Percentiles rank a stretch among this genome's conserved stretches.
These are phyloP conservation scores for Diarsia mendica DNA, from an alignment of 2,888 invertebrate genomes.

Conservation along the genomic window DNA sequence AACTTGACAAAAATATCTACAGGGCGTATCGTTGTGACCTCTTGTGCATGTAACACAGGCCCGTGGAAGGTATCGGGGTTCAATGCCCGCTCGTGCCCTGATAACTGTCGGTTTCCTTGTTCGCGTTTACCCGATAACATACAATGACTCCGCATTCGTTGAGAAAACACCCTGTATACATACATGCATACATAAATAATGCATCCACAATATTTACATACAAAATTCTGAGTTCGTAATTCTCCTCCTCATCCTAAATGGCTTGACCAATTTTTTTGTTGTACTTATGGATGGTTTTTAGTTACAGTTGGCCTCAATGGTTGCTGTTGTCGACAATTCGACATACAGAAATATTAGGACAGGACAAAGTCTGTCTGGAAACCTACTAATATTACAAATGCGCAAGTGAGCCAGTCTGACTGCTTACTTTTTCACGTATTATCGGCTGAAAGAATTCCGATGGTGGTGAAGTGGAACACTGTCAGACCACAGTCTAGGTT, in stretches of 20 bases:
- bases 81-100: conserved; percentile 73
- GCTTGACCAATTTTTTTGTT: not conserved
- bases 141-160: conserved; percentile 58
- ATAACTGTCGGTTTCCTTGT: conserved; percentile 70
- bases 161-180: conserved; percentile 59
- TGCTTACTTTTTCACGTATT: not conserved
- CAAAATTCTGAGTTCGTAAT: not conserved
- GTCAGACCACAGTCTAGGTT: too few relatives aligned
- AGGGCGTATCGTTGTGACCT: conserved; percentile 53
- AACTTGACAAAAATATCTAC: conserved; percentile 39
- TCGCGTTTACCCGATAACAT: conserved; percentile 73
- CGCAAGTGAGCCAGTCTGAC: not conserved
- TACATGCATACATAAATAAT: conserved; percentile 13
- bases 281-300: not conserved
- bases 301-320: not conserved
- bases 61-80: conserved; percentile 68
- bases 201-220: not conserved
- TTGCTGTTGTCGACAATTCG: not conserved
- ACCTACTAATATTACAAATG: not conserved
- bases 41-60: conserved; percentile 44
- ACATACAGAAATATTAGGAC: not conserved
- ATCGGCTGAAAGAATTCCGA: not conserved
- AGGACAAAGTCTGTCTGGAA: not conserved
- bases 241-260: not conserved
- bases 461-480: not conserved